phyloP scores from a whole-genome alignment of 2,888 invertebrate species.

The Drosophila quinaria region DNA sequence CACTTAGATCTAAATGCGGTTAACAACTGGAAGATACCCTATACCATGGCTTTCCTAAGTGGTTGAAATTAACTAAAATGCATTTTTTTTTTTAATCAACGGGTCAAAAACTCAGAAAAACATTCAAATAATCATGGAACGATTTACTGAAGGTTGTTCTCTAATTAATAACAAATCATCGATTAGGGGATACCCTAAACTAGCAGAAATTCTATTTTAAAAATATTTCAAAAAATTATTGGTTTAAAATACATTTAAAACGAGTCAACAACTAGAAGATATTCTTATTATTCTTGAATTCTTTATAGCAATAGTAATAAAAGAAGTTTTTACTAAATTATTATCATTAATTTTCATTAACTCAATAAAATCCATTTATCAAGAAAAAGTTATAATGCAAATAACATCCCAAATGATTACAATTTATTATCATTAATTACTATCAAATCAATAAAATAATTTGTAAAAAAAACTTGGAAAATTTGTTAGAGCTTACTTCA shows the following conservation, averaged over 20 bases:
- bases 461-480: background rate
- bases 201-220: background rate
- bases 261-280: background rate
- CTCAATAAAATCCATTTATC: background rate
- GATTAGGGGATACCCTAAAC: background rate
- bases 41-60: too few relatives aligned
- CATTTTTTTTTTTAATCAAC: too few relatives aligned
- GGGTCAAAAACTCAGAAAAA: too few relatives aligned
- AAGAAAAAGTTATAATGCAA: background rate
- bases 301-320: too few relatives aligned
- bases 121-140: background rate
- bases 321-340: too few relatives aligned
- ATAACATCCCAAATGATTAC: background rate
- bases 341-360: background rate
- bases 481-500: slow-evolving; percentile 6
- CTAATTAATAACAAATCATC: background rate
- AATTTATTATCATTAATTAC: slow-evolving; percentile 10
- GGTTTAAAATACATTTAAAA: background rate
- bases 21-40: slow-evolving; percentile 19
- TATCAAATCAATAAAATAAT: background rate
- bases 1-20: slow-evolving; percentile 14
- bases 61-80: too few relatives aligned
- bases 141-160: too few relatives aligned
- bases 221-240: background rate
- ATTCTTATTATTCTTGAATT: background rate